Base-by-base conservation (phyloP, 2,113 vertebrate genomes). In the Misgurnus mizolepis region DNA sequence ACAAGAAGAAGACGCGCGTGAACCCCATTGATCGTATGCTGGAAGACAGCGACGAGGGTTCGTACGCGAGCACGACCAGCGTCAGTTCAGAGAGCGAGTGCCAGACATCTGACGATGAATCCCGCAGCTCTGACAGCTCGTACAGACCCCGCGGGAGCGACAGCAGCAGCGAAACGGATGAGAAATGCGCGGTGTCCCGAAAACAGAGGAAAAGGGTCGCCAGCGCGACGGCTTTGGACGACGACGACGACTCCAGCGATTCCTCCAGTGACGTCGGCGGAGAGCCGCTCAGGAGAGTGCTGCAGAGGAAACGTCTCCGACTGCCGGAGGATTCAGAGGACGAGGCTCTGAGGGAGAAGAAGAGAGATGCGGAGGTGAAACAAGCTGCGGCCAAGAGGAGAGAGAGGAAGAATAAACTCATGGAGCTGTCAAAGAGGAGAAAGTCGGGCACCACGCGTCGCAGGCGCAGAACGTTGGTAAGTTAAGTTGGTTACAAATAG, bases 11-110 rank as follows among this genome's bases (percentile, higher is more conserved):
- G 77, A 84, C 82, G 5, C 80, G 73, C 5, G 58, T 77, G 50
- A 85, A 73, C 34, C 45, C 66, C 61, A 56, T 85, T 12, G 84
- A 86, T 40, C 9, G 53, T 7, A 40, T 86, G 22, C 72, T 86
- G 39, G 85, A 86, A 5, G 85, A 86, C 77, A 86, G 85, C 68
- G 85, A 86, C 45, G 85, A 86, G 53, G 85, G 82, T 7, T 86
- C 85, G 11, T 77, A 56, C 67, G 14, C 3, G 56, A 80, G 85
- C 80, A 84, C 66, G 8, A 82, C 71, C 10, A 86, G 85, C 67
- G 62, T 62, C 41, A 76, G 66, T 17, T 86, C 85, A 14, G 80
- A 22, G 6, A 82, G 80, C 34, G 85, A 82, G 45, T 84, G 82
- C 80, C 67, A 47, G 5, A 74, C 67, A 15, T 86, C 82, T 4